Evolutionary conservation across 2,888 invertebrate species (phyloP), one percentile per base, ranked within the genome.

Genomic region (Thyatira batis): DNA sequence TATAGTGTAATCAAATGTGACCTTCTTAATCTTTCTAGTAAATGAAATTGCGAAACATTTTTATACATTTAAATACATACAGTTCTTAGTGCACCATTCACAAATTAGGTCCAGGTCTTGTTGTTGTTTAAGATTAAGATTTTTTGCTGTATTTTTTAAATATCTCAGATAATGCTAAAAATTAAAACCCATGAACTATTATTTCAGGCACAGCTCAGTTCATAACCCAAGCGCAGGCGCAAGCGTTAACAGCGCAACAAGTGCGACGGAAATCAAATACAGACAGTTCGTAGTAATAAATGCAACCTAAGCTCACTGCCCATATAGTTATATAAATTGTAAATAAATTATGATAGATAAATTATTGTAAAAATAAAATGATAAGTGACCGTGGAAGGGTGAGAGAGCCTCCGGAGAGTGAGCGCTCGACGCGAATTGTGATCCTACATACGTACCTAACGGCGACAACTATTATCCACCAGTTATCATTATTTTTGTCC

Each of bases 241-340:
- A 89, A 62, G 83, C 85, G 45, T 61, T 91, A 55, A 88, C 82
- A 52, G 80, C 88, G 39, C 91, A 90, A 33, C 91, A 90, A 69
- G 89, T 89, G 66, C 75, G 92, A 57, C 83, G 92, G 74, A 91
- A 92, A 87, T 92, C 92, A n/a, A 91, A 91, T 68, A 83, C 90
- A 33, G 92, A 92, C 76, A 90, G 90, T 77, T 91, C 90, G 80
- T 91, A 90, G 89, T 87, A 76, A 77, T 69, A 53, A 63, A 61
- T 63, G 52, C 53, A 68, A 59, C 43, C 25, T 33, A 61, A 70
- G 61, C 49, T 60, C 73, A 78, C 76, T 80, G 77, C 79, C 81
- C 68, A 59, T 60, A 55, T 83, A 82, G 75, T 71, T 73, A 77
- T 77, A 69, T 73, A 76, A 55, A 75, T 57, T 83, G 80, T 81